Evolutionary conservation across 2,888 invertebrate genomes (phyloP).

Genomic region (Ichneumoninae sp.): DNA sequence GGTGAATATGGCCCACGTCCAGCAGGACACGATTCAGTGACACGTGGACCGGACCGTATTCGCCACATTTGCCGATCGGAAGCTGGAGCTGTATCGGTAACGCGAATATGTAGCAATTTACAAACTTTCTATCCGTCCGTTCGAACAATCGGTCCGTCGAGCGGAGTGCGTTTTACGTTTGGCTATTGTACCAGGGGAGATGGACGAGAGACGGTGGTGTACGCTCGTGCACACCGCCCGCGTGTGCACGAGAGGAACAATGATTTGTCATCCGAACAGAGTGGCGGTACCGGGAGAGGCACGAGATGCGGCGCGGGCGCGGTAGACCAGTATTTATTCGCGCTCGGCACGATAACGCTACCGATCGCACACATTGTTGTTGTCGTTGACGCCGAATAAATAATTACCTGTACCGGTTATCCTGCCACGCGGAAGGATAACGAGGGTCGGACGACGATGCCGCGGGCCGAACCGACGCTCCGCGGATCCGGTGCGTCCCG

Average conservation of each 20-base stretch:
- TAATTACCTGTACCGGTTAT: constrained; percentile 57
- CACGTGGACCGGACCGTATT: no score
- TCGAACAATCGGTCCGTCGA: constrained; percentile 35
- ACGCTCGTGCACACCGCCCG: background rate
- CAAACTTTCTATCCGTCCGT: constrained; percentile 34
- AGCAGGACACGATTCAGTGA: no score
- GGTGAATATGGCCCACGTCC: background rate
- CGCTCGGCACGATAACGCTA: constrained; percentile 46
- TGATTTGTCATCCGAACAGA: constrained; percentile 64
- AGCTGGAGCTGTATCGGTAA: constrained; percentile 5
- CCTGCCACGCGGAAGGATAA: constrained; percentile 15
- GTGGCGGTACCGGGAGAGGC: constrained; percentile 22
- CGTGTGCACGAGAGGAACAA: constrained; percentile 47
- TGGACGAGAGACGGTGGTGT: background rate
- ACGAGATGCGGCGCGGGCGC: constrained; percentile 47
- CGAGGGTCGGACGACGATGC: constrained; percentile 22
- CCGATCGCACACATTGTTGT: constrained; percentile 59
- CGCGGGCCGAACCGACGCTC: constrained; percentile 35
- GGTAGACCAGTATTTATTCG: constrained; percentile 65
- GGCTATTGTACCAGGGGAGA: constrained; percentile 16
- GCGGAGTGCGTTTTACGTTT: constrained; percentile 36
- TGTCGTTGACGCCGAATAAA: constrained; percentile 62
- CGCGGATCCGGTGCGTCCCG: constrained; percentile 26
- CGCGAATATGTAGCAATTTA: constrained; percentile 37
- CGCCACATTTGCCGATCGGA: background rate